Percentiles rank a stretch among this genome's conserved stretches.
Evolutionary conservation across 2,113 vertebrate species (phyloP).

Genomic region (Sula dactylatra): DNA sequence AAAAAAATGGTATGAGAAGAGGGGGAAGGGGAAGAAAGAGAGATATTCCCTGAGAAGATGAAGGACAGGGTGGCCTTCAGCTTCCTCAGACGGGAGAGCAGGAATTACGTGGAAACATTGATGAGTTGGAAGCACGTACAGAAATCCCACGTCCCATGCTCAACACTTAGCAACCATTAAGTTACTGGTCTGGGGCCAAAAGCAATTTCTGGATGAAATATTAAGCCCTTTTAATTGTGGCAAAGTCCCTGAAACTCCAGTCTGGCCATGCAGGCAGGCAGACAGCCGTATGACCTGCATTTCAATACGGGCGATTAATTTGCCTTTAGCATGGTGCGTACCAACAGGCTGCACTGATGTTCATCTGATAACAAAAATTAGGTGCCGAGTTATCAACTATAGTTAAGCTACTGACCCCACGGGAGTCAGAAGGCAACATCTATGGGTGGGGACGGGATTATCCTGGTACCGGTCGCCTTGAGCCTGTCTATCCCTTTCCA

Average conservation of each 20-base stretch:
- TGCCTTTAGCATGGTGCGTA: accelerated
- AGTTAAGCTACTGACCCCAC: background rate
- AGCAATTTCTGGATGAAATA: background rate
- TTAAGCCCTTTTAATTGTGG: background rate
- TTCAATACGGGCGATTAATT: background rate
- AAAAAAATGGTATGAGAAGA: background rate
- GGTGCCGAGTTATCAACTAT: background rate
- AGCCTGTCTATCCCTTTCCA: background rate
- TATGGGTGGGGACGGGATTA: background rate
- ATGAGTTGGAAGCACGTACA: background rate
- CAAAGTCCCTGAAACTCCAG: background rate
- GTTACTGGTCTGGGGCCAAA: background rate
- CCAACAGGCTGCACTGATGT: background rate
- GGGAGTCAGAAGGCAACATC: background rate
- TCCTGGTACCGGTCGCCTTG: accelerated
- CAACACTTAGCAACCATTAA: background rate
- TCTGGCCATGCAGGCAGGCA: background rate
- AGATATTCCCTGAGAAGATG: background rate
- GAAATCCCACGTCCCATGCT: background rate
- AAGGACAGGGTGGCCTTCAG: background rate
- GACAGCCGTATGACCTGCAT: background rate
- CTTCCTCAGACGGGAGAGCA: background rate
- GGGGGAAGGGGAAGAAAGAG: background rate
- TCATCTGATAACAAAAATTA: background rate
- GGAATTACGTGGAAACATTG: accelerated